Conservation (phyloP, 1,140 invertebrate species). For the Homarus americanus region DNA sequence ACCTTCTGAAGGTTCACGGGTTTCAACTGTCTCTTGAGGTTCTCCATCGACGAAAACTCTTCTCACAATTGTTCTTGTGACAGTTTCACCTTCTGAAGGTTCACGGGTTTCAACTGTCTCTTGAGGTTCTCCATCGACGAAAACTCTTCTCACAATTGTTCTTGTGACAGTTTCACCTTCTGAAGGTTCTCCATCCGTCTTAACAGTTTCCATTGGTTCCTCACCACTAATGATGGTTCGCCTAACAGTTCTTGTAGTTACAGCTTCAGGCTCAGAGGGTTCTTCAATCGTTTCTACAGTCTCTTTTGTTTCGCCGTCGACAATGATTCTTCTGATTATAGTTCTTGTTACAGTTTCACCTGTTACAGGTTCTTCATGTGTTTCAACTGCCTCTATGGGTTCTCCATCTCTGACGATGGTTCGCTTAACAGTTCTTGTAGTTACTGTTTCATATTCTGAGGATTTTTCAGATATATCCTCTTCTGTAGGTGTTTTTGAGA, state of each 20-base stretch:
- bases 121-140: conserved; percentile 30
- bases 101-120: conserved; percentile 35
- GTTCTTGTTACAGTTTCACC: conserved; percentile 8
- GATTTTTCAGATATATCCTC: conserved; percentile 25
- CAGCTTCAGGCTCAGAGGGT: background rate
- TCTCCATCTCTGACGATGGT: conserved; percentile 27
- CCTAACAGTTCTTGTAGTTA: background rate
- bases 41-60: conserved; percentile 28
- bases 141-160: conserved; percentile 27
- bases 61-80: conserved; percentile 15
- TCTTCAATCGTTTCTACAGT: background rate
- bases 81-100: background rate
- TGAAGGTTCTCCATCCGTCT: conserved; percentile 8
- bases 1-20: background rate
- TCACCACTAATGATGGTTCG: background rate
- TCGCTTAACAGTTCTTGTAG: conserved; percentile 16
- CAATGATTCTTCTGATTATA: conserved; percentile 16
- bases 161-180: conserved; percentile 16
- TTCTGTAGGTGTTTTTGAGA: no score
- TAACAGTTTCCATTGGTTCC: background rate
- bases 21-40: conserved; percentile 12
- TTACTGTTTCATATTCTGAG: conserved; percentile 15
- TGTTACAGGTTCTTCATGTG: background rate
- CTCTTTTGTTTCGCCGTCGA: conserved; percentile 4
- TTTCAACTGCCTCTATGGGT: conserved; percentile 25